A percentile compares a stretch with the other conserved stretches of the same genome.
Evolutionary conservation across 2,888 invertebrate species (phyloP).

Genomic region (Lissonota sp.): DNA sequence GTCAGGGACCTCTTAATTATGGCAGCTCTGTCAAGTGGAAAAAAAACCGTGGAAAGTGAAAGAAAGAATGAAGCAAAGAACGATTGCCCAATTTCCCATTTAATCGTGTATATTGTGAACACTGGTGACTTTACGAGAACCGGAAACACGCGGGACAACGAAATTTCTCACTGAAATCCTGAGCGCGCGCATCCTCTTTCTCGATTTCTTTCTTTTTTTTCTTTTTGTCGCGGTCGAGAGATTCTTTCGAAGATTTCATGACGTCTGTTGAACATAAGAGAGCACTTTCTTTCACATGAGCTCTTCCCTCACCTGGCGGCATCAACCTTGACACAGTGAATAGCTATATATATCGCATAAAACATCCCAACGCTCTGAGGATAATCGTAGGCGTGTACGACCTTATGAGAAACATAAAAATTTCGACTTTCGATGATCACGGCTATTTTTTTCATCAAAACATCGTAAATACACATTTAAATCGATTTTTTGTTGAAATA

Average conservation of each 20-base stretch:
- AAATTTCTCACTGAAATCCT: background rate
- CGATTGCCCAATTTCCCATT: conserved; percentile 12
- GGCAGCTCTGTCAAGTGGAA: background rate
- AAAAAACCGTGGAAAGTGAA: background rate
- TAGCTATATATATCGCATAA: conserved; percentile 41
- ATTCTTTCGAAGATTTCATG: conserved; percentile 18
- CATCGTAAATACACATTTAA: background rate
- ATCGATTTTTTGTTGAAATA: background rate
- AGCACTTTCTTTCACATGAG: conserved; percentile 70
- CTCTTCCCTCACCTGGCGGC: conserved; percentile 53
- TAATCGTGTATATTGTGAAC: background rate
- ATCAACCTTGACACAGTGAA: conserved; percentile 71
- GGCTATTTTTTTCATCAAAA: background rate
- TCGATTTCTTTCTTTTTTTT: background rate
- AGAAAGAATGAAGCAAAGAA: conserved; percentile 17
- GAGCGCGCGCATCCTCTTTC: conserved; percentile 10
- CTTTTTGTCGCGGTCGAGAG: background rate
- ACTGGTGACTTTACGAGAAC: conserved; percentile 26
- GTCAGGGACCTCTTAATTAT: background rate
- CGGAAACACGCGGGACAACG: conserved; percentile 29
- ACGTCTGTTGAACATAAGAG: conserved; percentile 46
- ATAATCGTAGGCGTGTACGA: conserved; percentile 24
- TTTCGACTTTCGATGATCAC: conserved; percentile 11
- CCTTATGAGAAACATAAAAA: background rate
- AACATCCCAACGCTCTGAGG: conserved; percentile 36